Base-by-base conservation (phyloP, 2,888 invertebrate genomes). In the Hartigia nigra region DNA sequence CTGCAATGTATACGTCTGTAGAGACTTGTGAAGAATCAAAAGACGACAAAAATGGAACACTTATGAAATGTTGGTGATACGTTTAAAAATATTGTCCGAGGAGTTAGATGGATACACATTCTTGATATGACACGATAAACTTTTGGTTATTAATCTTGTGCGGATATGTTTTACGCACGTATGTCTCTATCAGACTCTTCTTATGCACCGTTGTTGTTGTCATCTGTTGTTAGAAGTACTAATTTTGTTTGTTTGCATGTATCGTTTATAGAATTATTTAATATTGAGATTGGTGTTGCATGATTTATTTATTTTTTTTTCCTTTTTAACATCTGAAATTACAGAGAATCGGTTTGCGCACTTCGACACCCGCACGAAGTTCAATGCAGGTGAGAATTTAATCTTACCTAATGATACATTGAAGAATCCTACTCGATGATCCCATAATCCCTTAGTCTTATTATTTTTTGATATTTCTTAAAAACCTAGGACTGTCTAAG, bases 351-450 rank as follows among this genome's bases (percentile, higher is more conserved):
- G 87, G 88, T 86, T 85, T 88, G 81, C 90, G 88, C 84, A 87
- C 87, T 80, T 84, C 88, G 74, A 87, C 89, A 86, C 89, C 89
- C 87, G 89, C 87, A 83, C 86, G 87, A 88, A 88, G 86, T 81
- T 87, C 89, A 82, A 78, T 90, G 87, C 91, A 91, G 91, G 91
- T 91, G 91, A 91, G 91, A 87, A 80, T 76, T 83, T 84, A 80
- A 83, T 55, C 23, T 55, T 55, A 55, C 14, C 23, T 14, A 23
- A 55, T 55, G 55, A 9, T 55, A 9, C 23, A 55, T 23, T 55
- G 23, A 23, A 55, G 55, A 55, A 55, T 55, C 23, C 55, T 55
- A 23, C 9, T 55, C n/a, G 9, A 23, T 14, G 9, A 55, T 23
- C 55, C 55, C 23, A 23, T 23, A 55, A 55, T 55, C 55, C 55